These are phyloP conservation scores for Propsilocerus akamusi DNA, from an alignment of 1,140 invertebrate species.

Conservation along the genomic window DNA sequence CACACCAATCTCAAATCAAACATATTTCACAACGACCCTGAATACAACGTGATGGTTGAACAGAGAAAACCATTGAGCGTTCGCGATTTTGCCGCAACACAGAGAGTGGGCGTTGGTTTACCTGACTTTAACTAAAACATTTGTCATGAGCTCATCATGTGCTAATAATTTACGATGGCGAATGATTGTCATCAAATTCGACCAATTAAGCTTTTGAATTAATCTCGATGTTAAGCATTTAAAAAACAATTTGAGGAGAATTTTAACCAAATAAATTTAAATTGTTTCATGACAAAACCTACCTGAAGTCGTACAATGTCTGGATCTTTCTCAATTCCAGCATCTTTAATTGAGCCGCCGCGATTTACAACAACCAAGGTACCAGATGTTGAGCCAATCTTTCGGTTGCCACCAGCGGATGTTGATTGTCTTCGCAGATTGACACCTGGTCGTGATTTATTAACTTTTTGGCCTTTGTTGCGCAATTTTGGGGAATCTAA, in stretches of 20 bases:
- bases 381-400: conserved; percentile 13
- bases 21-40: conserved; percentile 1
- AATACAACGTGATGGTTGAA: neutral
- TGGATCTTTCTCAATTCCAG: conserved; percentile 51
- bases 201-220: no score
- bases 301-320: conserved; percentile 59
- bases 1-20: conserved; percentile 4
- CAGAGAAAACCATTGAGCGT: conserved; percentile 2
- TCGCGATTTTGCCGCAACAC: conserved; percentile 2
- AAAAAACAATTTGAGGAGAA: no score
- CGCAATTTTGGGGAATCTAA: conserved; percentile 56
- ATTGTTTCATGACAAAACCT: neutral
- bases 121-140: conserved; percentile 3
- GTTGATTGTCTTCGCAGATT: conserved; percentile 5
- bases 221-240: no score
- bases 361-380: conserved; percentile 71
- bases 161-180: no score
- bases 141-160: no score
- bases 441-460: conserved; percentile 13
- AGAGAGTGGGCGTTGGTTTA: conserved; percentile 4
- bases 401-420: conserved; percentile 14
- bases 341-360: conserved; percentile 32
- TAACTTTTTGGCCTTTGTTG: conserved; percentile 26
- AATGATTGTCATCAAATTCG: no score
- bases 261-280: no score